Conservation (phyloP, 2,113 vertebrate genomes). For the Sminthopsis crassicaudata region DNA sequence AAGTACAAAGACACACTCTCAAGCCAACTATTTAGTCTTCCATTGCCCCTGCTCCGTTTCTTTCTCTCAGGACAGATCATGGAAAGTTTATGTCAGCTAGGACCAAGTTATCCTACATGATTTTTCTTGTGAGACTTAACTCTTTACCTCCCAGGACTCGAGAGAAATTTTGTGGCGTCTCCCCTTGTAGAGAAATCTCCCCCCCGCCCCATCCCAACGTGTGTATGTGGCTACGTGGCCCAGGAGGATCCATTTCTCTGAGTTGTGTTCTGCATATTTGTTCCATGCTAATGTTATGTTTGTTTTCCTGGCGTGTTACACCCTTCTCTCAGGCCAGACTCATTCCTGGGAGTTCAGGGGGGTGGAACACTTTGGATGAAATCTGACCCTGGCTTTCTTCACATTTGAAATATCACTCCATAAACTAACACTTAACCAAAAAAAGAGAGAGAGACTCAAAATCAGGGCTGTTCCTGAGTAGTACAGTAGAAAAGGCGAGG, state of each 20-base stretch:
- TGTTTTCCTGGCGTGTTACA: conserved; percentile 38
- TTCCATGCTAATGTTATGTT: conserved; percentile 17
- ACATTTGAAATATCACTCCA: background rate
- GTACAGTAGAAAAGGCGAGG: background rate
- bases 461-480: conserved; percentile 69
- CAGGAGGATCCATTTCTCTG: conserved; percentile 39
- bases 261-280: background rate
- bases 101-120: conserved; percentile 48
- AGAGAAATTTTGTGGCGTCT: background rate
- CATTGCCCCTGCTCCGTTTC: conserved; percentile 26
- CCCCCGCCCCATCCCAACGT: background rate
- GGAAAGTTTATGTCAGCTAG: conserved; percentile 52
- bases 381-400: conserved; percentile 51
- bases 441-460: background rate
- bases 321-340: conserved; percentile 35
- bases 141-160: conserved; percentile 31
- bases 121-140: conserved; percentile 38
- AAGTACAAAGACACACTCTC: background rate
- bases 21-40: conserved; percentile 53
- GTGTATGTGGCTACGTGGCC: background rate
- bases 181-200: background rate
- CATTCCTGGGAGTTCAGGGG: conserved; percentile 17
- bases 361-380: background rate
- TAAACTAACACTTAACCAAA: background rate
- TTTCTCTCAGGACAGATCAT: conserved; percentile 53